Conservation (phyloP, 2,797 vertebrate species). For the Sternotherus odoratus region DNA sequence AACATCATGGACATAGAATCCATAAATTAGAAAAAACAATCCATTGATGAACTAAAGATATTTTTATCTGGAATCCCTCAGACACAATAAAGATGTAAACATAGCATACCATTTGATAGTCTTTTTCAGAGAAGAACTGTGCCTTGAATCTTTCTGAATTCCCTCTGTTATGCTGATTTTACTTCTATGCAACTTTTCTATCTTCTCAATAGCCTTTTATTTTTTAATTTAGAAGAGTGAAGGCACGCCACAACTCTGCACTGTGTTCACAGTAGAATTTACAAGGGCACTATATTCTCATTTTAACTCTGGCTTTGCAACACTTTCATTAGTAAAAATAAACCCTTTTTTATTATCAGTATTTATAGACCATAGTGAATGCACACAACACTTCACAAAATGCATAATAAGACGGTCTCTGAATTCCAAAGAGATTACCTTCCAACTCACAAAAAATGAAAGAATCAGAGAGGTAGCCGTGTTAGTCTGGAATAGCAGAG, state of each 20-base stretch:
- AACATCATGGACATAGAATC: not conserved
- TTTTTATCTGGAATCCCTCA: not conserved
- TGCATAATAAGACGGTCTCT: not conserved
- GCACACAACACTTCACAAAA: not conserved
- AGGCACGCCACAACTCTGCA: not conserved
- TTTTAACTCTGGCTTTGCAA: not conserved
- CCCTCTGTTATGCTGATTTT: not conserved
- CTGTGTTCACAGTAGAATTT: not conserved
- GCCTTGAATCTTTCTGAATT: not conserved
- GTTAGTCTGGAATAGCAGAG: too few relatives aligned
- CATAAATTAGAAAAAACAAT: not conserved
- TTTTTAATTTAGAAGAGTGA: slow-evolving; percentile 7
- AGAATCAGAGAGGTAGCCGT: too few relatives aligned
- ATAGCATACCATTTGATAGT: not conserved
- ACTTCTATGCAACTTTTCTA: not conserved
- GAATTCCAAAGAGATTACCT: not conserved
- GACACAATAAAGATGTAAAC: not conserved
- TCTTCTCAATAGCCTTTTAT: not conserved
- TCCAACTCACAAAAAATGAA: not conserved
- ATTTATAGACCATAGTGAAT: not conserved
- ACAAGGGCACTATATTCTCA: not conserved
- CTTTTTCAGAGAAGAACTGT: not conserved
- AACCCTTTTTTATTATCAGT: not conserved
- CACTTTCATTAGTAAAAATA: not conserved
- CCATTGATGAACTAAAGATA: not conserved